Evolutionary conservation across 2,888 invertebrate genomes (phyloP), one percentile per base, ranked within the genome.

Genomic region (Heliconius charithonia): DNA sequence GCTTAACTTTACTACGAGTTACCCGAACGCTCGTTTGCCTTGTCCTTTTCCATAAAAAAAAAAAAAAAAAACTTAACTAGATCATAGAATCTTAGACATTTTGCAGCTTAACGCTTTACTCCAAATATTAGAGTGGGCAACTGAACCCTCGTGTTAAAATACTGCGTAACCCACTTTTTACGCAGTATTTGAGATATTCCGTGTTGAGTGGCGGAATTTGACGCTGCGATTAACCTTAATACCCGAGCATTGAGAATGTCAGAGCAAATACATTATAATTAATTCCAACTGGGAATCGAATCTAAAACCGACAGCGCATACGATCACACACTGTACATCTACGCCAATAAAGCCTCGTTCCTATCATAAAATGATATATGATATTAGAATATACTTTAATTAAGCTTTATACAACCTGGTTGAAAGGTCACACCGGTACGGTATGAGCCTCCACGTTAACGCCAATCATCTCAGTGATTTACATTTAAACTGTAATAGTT

Each of bases 381-480:
- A 79, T 76, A 81, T 85, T 73, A 84, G 86, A 88, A 87, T 86
- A 83, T 84, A 85, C 85, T 88, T 87, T 88, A 83, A 85, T 84
- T 84, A 85, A 80, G 82, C 80, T 83, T 82, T 85, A 86, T 87
- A 87, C 87, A 87, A 87, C 86, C 85, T 83, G 78, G 86, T 87
- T 85, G 67, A 84, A 80, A 83, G 89, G 86, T 88, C 86, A 85
- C 76, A 77, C 62, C 85, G 84, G 82, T 67, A 78, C 81, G 80
- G 85, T 86, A 89, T 51, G 51, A 88, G 86, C 87, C 85, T 85
- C 87, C 87, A 87, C 82, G 86, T 85, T 85, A 86, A 87, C 87
- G 89, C 87, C 89, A 90, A 90, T 91, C 91, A 90, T 82, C 79
- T 78, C 79, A 77, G 87, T 90, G 90, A 91, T 91, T 91, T 88